phyloP scores from a whole-genome alignment of 2,888 invertebrate species.

The Drosophila robusta region DNA sequence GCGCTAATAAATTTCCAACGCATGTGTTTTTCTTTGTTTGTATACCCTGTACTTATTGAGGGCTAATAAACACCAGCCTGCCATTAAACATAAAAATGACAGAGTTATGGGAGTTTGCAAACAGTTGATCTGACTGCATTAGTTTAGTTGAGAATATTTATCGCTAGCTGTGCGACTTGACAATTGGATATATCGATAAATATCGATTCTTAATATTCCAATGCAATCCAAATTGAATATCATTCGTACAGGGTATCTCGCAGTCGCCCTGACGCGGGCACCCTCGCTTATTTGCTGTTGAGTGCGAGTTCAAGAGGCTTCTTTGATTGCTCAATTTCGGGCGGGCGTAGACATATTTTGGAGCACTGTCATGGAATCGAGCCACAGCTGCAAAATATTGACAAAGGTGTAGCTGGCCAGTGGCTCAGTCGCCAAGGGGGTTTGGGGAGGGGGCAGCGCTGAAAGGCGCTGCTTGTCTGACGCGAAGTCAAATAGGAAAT shows the following conservation, averaged over 20 bases:
- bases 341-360: conserved; percentile 1
- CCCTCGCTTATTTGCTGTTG: neutral
- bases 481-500: neutral
- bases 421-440: neutral
- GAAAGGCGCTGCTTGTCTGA: conserved; percentile 39
- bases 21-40: neutral
- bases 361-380: conserved; percentile 26
- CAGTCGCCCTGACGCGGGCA: neutral
- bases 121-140: no score
- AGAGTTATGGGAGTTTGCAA: no score
- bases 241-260: conserved; percentile 1
- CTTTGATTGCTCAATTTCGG: conserved; percentile 50
- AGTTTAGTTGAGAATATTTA: no score
- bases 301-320: conserved; percentile 17
- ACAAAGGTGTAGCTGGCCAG: conserved; percentile 51
- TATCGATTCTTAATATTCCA: no score
- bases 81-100: no score
- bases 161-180: no score
- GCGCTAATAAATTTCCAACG: conserved; percentile 20
- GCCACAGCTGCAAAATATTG: conserved; percentile 53
- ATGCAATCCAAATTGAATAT: no score
- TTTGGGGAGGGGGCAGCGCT: neutral
- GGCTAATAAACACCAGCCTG: no score
- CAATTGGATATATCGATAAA: no score
- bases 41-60: neutral